Evolutionary conservation across 1,140 invertebrate genomes (phyloP).

Genomic region (Lucilia cuprina): DNA sequence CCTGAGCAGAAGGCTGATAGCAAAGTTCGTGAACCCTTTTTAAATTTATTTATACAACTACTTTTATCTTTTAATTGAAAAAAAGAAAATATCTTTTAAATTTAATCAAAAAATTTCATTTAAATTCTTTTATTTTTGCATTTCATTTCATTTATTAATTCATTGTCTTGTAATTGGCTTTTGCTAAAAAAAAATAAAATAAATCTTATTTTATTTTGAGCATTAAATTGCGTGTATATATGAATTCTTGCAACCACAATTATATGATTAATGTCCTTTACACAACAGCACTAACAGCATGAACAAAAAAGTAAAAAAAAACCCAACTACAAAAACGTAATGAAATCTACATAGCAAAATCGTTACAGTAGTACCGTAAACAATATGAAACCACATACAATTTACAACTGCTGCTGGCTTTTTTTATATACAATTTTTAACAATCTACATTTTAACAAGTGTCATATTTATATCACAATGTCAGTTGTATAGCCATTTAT

Average conservation of each 20-base stretch:
- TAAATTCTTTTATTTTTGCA: no score
- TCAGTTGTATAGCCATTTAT: no score
- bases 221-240: neutral
- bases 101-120: no score
- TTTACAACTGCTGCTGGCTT: neutral
- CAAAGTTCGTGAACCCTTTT: no score
- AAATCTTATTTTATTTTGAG: neutral
- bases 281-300: neutral
- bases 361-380: neutral
- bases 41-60: no score
- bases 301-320: neutral
- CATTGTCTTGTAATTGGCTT: constrained; percentile 2
- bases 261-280: neutral
- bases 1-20: no score
- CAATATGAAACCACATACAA: neutral
- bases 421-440: neutral
- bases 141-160: neutral
- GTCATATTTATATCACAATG: no score
- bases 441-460: no score
- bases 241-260: neutral
- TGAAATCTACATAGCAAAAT: neutral
- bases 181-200: neutral
- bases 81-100: no score
- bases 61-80: no score
- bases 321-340: neutral